phyloP scores from a whole-genome alignment of 2,888 invertebrate species.

The Cerceris rybyensis region DNA sequence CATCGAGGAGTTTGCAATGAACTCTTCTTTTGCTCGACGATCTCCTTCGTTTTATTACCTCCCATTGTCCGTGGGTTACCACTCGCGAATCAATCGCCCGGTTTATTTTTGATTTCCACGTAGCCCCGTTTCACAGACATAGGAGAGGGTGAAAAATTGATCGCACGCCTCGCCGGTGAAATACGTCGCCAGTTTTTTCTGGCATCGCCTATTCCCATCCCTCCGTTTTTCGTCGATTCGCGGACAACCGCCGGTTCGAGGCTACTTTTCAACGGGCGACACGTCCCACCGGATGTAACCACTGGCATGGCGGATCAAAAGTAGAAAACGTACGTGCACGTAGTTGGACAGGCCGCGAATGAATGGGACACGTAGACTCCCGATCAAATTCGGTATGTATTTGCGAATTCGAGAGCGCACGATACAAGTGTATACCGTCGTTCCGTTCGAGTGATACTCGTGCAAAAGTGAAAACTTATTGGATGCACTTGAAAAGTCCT shows the following conservation, averaged over 20 bases:
- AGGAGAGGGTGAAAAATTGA: slow-evolving; percentile 1
- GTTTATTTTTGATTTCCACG: slow-evolving; percentile 19
- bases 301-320: slow-evolving; percentile 21
- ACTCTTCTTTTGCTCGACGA: slow-evolving; percentile 18
- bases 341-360: slow-evolving; percentile 51
- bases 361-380: slow-evolving; percentile 36
- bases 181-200: background rate
- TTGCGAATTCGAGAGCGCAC: too few relatives aligned
- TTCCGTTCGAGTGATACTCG: too few relatives aligned
- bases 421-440: too few relatives aligned
- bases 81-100: slow-evolving; percentile 34
- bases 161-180: background rate
- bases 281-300: slow-evolving; percentile 8
- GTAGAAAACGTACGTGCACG: slow-evolving; percentile 45
- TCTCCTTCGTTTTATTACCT: slow-evolving; percentile 29
- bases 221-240: slow-evolving; percentile 1
- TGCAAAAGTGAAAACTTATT: too few relatives aligned
- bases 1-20: slow-evolving; percentile 17
- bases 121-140: background rate
- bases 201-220: background rate
- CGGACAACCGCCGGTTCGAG: background rate
- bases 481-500: too few relatives aligned
- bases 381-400: background rate
- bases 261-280: slow-evolving; percentile 4
- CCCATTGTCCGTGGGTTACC: slow-evolving; percentile 2